Conservation (phyloP, 2,113 vertebrate species). For the Lagopus muta region DNA sequence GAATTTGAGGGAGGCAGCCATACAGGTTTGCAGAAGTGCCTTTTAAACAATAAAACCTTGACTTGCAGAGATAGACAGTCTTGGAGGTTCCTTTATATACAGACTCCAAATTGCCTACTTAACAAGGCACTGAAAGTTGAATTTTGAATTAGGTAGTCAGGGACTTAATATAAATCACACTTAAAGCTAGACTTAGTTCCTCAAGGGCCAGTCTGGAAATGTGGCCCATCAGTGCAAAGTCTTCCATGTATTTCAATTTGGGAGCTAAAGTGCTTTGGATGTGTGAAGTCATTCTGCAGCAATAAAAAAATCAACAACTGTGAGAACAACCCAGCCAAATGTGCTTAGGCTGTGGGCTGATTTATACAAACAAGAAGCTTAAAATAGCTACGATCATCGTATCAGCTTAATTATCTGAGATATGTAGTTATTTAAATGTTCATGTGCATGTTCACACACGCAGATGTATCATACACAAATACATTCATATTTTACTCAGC, state of each 20-base stretch:
- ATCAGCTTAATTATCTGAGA: not conserved
- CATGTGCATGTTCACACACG: not conserved
- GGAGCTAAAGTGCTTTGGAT: not conserved
- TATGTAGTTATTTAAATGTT: not conserved
- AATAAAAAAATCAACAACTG: not conserved
- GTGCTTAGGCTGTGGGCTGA: not conserved
- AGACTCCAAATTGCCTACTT: not conserved
- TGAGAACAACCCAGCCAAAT: not conserved
- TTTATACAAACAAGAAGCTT: not conserved
- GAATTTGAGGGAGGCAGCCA: not conserved
- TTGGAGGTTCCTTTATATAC: not conserved
- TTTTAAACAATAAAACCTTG: not conserved
- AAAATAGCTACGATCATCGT: not conserved
- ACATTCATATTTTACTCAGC: not conserved
- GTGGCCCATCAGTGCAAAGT: not conserved
- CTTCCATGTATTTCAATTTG: not conserved
- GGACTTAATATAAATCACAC: not conserved
- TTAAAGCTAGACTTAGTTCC: not conserved
- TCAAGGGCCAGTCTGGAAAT: not conserved
- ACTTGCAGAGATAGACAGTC: not conserved
- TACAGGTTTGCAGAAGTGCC: not conserved
- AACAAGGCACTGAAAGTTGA: not conserved
- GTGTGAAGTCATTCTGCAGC: not conserved
- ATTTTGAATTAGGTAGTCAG: not conserved
- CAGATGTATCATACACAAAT: not conserved